phyloP scores from a whole-genome alignment of 2,888 invertebrate genomes.

The Bombylius major region DNA sequence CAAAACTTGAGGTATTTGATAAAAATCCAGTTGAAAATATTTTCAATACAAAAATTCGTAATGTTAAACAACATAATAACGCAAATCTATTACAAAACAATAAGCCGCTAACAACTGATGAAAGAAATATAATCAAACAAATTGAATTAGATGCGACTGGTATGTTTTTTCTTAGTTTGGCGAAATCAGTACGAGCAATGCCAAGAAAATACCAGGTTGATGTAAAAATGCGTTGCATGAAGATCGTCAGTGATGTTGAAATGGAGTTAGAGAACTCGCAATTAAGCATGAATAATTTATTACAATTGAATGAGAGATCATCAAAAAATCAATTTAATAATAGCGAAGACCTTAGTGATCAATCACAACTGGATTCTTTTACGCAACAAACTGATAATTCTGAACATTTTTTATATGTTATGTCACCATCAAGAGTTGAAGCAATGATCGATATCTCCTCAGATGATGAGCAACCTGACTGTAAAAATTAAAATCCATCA shows the following conservation, averaged over 20 bases:
- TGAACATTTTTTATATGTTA: constrained; percentile 34
- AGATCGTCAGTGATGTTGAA: constrained; percentile 34
- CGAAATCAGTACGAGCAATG: constrained; percentile 32
- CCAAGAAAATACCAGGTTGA: constrained; percentile 33
- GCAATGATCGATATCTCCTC: constrained; percentile 36
- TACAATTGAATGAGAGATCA: background rate
- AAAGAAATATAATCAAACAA: background rate
- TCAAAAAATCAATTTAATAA: background rate
- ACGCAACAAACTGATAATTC: constrained; percentile 20
- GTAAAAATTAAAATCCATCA: background rate
- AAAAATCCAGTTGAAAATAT: constrained; percentile 8
- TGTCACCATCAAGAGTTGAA: constrained; percentile 36
- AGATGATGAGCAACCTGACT: constrained; percentile 21
- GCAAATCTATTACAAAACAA: background rate
- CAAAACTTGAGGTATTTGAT: constrained; percentile 9
- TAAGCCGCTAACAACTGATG: no score
- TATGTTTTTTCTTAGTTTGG: constrained; percentile 31
- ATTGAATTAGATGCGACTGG: constrained; percentile 32
- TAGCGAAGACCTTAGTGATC: background rate
- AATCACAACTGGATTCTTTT: background rate
- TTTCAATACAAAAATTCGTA: background rate
- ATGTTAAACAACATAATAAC: background rate
- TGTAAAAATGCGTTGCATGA: constrained; percentile 36
- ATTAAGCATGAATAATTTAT: constrained; percentile 1
- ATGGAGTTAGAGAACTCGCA: constrained; percentile 28